Evolutionary conservation across 2,797 vertebrate species (phyloP).

Genomic region (Poeciliopsis paucimaculata): DNA sequence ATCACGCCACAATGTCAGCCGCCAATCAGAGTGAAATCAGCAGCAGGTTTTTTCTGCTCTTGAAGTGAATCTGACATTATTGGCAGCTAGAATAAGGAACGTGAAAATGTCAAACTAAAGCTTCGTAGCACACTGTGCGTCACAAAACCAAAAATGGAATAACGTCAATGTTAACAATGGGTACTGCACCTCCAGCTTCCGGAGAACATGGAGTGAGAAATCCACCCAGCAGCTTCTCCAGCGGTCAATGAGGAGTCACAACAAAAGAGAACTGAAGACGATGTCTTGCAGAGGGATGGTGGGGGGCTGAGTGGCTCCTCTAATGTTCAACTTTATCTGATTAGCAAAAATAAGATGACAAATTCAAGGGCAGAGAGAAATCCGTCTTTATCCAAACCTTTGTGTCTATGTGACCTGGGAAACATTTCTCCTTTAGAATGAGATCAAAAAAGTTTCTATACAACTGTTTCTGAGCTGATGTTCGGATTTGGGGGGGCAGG

Average conservation of each 20-base stretch:
- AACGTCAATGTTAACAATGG: background rate
- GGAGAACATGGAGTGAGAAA: constrained; percentile 26
- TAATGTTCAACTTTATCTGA: constrained; percentile 3
- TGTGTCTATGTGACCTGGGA: background rate
- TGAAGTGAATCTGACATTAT: background rate
- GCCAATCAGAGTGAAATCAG: background rate
- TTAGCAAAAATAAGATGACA: background rate
- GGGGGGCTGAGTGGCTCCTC: background rate
- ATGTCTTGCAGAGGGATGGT: background rate
- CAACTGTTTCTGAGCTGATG: background rate
- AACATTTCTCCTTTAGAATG: background rate
- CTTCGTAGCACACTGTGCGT: background rate
- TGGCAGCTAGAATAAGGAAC: background rate
- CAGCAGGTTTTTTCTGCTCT: background rate
- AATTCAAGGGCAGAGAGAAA: background rate
- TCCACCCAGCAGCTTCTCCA: constrained; percentile 19
- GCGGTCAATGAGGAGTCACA: constrained; percentile 14
- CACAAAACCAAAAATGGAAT: constrained; percentile 1
- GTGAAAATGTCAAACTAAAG: background rate
- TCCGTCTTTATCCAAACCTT: background rate
- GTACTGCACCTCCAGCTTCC: constrained; percentile 13
- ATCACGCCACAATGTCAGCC: background rate
- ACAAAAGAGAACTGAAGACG: constrained; percentile 6
- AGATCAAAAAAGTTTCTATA: background rate
- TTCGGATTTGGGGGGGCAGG: background rate